Evolutionary conservation across 2,797 vertebrate species (phyloP).

Genomic region (Cercopithecus neglectus): DNA sequence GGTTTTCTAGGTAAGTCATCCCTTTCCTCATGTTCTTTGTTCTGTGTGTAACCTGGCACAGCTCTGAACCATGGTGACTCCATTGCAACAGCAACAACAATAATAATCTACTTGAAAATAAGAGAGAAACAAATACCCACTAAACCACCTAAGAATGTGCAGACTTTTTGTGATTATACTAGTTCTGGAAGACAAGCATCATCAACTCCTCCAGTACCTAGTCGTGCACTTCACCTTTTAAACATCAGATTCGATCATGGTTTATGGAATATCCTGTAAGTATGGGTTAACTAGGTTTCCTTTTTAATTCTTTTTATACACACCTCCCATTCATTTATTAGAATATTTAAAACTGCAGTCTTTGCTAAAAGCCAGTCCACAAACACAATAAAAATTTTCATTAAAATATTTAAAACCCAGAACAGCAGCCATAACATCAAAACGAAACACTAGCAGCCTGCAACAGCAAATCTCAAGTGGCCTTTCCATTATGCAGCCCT

Average conservation of each 20-base stretch:
- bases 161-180: background rate
- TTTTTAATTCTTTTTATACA: constrained; percentile 56
- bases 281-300: background rate
- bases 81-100: background rate
- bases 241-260: background rate
- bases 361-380: constrained; percentile 65
- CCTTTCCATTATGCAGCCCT: background rate
- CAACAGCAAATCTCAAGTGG: constrained; percentile 54
- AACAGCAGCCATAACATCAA: constrained; percentile 62
- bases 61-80: constrained; percentile 2
- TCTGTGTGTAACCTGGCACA: background rate
- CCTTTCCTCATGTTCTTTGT: constrained; percentile 1
- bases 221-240: background rate
- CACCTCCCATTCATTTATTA: constrained; percentile 55
- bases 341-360: constrained; percentile 50
- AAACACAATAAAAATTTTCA: constrained; percentile 75
- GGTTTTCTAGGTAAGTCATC: background rate
- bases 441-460: constrained; percentile 47
- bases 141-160: background rate
- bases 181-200: background rate
- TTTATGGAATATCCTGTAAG: constrained; percentile 23
- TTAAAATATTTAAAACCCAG: constrained; percentile 78
- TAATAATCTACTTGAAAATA: background rate
- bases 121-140: background rate
- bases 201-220: background rate